These are phyloP conservation scores for Anagrus nilaparvatae DNA, from an alignment of 1,140 invertebrate genomes.

Conservation along the genomic window DNA sequence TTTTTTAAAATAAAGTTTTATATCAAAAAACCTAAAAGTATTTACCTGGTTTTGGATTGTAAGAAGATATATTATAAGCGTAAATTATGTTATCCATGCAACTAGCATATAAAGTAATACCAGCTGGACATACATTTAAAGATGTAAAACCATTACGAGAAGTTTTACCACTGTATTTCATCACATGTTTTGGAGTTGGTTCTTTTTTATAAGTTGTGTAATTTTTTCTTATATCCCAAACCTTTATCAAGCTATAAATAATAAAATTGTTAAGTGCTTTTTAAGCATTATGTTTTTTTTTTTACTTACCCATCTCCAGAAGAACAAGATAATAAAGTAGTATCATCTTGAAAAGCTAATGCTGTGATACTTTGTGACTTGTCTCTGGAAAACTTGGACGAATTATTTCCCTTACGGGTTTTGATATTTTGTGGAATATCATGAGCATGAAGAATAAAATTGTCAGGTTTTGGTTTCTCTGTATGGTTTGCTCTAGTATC, in stretches of 20 bases:
- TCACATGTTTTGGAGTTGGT: conserved; percentile 57
- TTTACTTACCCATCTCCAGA: conserved; percentile 61
- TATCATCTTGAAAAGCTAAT: conserved; percentile 67
- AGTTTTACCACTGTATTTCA: conserved; percentile 59
- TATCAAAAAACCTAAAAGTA: too few relatives aligned
- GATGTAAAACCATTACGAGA: conserved; percentile 69
- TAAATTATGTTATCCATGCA: conserved; percentile 81
- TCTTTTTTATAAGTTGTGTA: conserved; percentile 59
- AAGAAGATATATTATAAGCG: conserved; percentile 67
- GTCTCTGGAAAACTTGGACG: conserved; percentile 16
- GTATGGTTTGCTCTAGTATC: conserved; percentile 53
- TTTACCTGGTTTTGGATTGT: conserved; percentile 51
- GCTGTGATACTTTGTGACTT: conserved; percentile 59
- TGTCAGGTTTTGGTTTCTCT: conserved; percentile 47
- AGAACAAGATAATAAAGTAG: conserved; percentile 69
- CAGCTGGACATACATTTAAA: conserved; percentile 59
- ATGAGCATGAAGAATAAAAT: conserved; percentile 52
- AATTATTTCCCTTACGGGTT: conserved; percentile 37
- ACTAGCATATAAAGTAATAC: conserved; percentile 64
- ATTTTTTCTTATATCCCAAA: conserved; percentile 78
- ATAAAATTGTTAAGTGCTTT: too few relatives aligned
- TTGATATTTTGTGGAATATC: conserved; percentile 34
- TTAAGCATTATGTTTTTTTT: background rate
- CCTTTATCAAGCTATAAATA: conserved; percentile 55
- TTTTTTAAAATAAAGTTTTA: conserved; percentile 8